phyloP scores from a whole-genome alignment of 2,797 vertebrate species.

The Falco concolor region DNA sequence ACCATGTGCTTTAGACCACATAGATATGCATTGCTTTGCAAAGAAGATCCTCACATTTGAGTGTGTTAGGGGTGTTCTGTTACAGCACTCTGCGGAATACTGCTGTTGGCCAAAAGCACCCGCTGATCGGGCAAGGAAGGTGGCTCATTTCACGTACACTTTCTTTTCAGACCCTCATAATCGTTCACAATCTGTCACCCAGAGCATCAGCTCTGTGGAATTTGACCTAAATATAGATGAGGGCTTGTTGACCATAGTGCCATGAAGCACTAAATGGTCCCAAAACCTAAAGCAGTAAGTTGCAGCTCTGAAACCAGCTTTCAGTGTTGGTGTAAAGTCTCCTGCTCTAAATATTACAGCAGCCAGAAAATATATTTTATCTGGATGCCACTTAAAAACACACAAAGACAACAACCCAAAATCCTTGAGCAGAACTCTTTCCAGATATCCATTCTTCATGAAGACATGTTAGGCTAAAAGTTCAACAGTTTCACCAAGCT shows the following conservation, averaged over 20 bases:
- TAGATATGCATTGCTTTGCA: neutral
- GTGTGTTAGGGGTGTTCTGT: neutral
- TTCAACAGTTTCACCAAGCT: slow-evolving; percentile 50
- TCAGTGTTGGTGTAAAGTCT: neutral
- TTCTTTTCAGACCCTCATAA: neutral
- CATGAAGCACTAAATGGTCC: neutral
- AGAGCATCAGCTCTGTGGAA: neutral
- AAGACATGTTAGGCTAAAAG: slow-evolving; percentile 63
- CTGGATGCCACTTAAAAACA: slow-evolving; percentile 52
- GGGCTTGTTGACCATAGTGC: neutral
- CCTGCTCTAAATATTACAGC: slow-evolving; percentile 7
- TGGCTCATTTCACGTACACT: neutral
- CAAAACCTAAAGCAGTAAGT: neutral
- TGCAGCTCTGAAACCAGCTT: neutral
- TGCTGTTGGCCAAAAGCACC: neutral
- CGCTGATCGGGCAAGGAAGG: neutral
- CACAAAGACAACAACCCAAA: slow-evolving; percentile 3
- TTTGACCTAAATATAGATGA: neutral
- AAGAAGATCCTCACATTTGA: neutral
- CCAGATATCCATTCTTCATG: slow-evolving; percentile 50
- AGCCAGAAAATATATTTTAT: slow-evolving; percentile 60
- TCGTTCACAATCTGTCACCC: neutral
- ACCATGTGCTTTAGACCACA: neutral
- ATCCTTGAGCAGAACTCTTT: slow-evolving; percentile 2
- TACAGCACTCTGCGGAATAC: neutral